These are phyloP conservation scores for Merluccius polli DNA, from an alignment of 2,797 vertebrate species.

Conservation along the genomic window DNA sequence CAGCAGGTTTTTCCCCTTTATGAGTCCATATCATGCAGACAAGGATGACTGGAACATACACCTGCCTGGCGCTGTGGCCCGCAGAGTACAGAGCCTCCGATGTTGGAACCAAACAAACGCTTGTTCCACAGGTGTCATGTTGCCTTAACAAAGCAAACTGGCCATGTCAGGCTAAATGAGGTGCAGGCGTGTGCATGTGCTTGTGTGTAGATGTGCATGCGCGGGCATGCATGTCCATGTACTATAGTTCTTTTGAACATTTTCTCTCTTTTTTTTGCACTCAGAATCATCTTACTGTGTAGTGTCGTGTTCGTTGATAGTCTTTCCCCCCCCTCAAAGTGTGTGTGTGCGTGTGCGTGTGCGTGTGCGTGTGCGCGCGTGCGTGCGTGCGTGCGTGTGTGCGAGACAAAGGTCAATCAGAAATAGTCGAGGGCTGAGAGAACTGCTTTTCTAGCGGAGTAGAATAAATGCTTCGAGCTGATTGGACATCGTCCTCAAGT, in stretches of 20 bases:
- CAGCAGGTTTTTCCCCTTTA: neutral
- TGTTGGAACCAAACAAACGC: conserved; percentile 24
- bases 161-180: conserved; percentile 2
- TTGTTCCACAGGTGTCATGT: conserved; percentile 23
- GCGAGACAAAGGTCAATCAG: neutral
- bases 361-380: neutral
- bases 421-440: neutral
- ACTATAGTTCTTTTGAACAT: neutral
- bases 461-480: neutral
- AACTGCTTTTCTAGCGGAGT: neutral
- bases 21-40: neutral
- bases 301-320: no score
- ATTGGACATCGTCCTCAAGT: neutral
- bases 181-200: neutral
- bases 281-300: neutral
- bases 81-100: conserved; percentile 14
- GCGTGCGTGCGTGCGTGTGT: conserved; percentile 2
- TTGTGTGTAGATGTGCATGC: neutral
- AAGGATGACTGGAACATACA: conserved; percentile 6
- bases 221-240: neutral
- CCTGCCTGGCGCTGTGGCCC: conserved; percentile 16
- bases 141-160: conserved; percentile 20
- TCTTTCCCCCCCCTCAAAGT: neutral
- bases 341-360: conserved; percentile 4
- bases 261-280: neutral